Conservation (phyloP, 2,888 invertebrate species). For the Rosalia funebris region DNA sequence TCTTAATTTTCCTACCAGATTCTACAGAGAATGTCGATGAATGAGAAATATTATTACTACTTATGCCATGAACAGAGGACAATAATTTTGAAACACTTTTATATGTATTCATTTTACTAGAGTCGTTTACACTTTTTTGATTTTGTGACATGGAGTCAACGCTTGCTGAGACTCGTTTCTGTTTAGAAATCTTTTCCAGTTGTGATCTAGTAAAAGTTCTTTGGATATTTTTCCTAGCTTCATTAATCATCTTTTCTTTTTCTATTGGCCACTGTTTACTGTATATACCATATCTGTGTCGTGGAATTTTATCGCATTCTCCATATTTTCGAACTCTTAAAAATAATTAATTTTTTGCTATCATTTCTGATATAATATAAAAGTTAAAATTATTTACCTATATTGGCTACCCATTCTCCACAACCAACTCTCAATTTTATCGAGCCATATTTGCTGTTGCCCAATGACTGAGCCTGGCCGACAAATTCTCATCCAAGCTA, state of each 20-base stretch:
- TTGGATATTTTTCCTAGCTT: slow-evolving; percentile 42
- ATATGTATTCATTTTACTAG: slow-evolving; percentile 27
- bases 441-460: slow-evolving; percentile 82
- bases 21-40: not conserved
- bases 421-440: slow-evolving; percentile 63
- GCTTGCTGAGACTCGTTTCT: slow-evolving; percentile 36
- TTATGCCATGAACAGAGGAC: slow-evolving; percentile 31
- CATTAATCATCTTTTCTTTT: slow-evolving; percentile 47
- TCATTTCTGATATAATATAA: not conserved
- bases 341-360: not conserved
- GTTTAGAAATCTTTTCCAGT: slow-evolving; percentile 31
- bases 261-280: slow-evolving; percentile 59
- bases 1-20: not conserved
- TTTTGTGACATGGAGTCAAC: slow-evolving; percentile 35
- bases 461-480: slow-evolving; percentile 90
- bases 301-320: slow-evolving; percentile 61
- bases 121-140: slow-evolving; percentile 10
- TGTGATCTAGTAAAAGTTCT: slow-evolving; percentile 37
- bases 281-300: slow-evolving; percentile 66
- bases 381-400: slow-evolving; percentile 61
- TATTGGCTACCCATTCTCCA: slow-evolving; percentile 68
- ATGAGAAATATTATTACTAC: not conserved
- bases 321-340: slow-evolving; percentile 59
- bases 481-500: slow-evolving; percentile 89
- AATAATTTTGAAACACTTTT: slow-evolving; percentile 41